Percentiles rank a stretch among this genome's conserved stretches.
phyloP scores from a whole-genome alignment of 1,140 invertebrate species.

The Ericerus pela region DNA sequence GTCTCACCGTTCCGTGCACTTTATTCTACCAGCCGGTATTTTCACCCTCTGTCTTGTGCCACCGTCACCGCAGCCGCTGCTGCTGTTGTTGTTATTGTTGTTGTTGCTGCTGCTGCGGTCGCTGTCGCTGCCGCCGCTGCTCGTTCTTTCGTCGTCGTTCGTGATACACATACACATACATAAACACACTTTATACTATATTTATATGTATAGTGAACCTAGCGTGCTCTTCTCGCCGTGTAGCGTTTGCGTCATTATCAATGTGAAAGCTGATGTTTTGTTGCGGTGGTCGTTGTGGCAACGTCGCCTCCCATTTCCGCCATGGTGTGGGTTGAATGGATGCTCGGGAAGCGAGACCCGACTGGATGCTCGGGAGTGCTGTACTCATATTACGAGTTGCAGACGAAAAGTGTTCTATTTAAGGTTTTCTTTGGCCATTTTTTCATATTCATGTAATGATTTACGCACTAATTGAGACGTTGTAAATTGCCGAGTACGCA shows the following conservation, averaged over 20 bases:
- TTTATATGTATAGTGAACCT: slow-evolving; percentile 6
- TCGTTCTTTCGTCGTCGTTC: neutral
- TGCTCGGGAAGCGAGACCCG: neutral
- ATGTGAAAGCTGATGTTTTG: slow-evolving; percentile 11
- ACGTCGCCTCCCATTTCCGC: slow-evolving; percentile 9
- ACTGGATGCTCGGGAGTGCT: slow-evolving; percentile 1
- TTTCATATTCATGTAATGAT: no score
- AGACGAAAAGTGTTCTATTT: neutral
- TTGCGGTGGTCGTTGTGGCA: slow-evolving; percentile 11
- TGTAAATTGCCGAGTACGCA: no score
- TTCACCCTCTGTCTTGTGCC: neutral
- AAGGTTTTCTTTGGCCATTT: no score
- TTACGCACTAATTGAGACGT: no score
- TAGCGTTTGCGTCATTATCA: slow-evolving; percentile 11
- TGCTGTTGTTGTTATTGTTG: neutral
- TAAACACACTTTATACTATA: no score
- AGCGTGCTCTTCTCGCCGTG: slow-evolving; percentile 7
- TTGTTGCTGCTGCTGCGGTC: neutral
- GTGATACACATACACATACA: no score
- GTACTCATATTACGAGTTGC: neutral
- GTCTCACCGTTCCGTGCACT: slow-evolving; percentile 4
- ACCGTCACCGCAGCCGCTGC: slow-evolving; percentile 2
- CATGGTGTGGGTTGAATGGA: slow-evolving; percentile 3
- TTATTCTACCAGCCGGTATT: neutral
- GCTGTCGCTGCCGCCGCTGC: neutral